A percentile compares a stretch with the other conserved stretches of the same genome.
Conservation (phyloP, 2,113 vertebrate species). For the Stictonetta naevosa region DNA sequence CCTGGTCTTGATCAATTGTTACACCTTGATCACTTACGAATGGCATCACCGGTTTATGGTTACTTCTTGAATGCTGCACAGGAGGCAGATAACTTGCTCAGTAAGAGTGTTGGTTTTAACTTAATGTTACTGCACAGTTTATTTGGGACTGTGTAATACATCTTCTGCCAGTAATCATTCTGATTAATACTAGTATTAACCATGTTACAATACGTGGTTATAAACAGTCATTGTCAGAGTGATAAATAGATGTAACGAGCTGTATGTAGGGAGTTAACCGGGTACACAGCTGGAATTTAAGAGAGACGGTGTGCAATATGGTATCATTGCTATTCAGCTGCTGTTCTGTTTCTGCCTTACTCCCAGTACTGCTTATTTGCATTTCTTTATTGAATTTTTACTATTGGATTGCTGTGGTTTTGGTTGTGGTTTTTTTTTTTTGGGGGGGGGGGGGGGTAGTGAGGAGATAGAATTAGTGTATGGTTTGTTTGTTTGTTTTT, state of each 20-base stretch:
- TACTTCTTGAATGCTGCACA: neutral
- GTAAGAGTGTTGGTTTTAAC: neutral
- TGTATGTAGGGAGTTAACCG: neutral
- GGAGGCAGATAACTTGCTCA: neutral
- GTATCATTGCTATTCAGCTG: neutral
- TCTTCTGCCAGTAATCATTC: neutral
- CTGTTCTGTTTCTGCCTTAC: neutral
- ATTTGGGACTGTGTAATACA: neutral
- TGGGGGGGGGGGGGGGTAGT: no score
- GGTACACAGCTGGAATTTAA: neutral
- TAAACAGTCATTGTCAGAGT: neutral
- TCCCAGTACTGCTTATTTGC: neutral
- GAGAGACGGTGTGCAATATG: neutral
- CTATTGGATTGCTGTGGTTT: neutral
- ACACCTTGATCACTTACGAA: neutral
- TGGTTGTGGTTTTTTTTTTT: neutral
- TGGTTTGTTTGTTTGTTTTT: neutral
- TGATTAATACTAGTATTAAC: neutral
- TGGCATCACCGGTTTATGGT: neutral
- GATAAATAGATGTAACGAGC: neutral
- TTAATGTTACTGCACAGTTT: neutral
- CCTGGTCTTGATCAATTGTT: neutral
- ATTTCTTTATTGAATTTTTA: neutral
- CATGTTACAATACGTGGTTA: neutral
- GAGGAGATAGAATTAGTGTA: neutral